phyloP scores from a whole-genome alignment of 2,113 vertebrate genomes.

The Mixornis gularis region DNA sequence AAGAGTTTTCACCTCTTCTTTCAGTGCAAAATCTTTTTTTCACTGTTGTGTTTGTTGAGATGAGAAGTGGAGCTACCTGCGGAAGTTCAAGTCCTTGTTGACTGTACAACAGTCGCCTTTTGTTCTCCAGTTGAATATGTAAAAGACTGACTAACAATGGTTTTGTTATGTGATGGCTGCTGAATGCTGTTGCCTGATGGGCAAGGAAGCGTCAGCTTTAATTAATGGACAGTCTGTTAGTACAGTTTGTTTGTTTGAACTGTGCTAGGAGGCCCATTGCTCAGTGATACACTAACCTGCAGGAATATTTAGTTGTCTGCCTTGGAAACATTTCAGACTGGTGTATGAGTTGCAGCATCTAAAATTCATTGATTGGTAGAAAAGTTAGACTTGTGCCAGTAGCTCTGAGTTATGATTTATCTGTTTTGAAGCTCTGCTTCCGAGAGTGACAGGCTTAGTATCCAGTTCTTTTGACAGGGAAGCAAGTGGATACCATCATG shows the following conservation, averaged over 20 bases:
- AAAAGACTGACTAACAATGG: constrained; percentile 5
- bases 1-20: neutral
- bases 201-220: constrained; percentile 7
- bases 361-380: neutral
- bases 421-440: neutral
- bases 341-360: neutral
- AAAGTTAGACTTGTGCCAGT: neutral
- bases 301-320: neutral
- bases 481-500: neutral
- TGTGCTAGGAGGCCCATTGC: neutral
- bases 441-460: neutral
- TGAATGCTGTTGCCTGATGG: neutral
- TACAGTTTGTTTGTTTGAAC: neutral
- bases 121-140: constrained; percentile 7
- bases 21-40: neutral
- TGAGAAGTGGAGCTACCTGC: neutral
- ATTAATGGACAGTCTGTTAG: neutral
- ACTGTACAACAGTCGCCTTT: neutral
- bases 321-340: neutral
- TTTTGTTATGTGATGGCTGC: constrained; percentile 15
- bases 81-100: neutral
- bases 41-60: neutral
- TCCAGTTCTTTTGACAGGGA: neutral
- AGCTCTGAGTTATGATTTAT: neutral
- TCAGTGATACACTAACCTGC: neutral